A percentile compares a stretch with the other conserved stretches of the same genome.
Evolutionary conservation across 2,113 vertebrate species (phyloP).

Genomic region (Cervus canadensis): DNA sequence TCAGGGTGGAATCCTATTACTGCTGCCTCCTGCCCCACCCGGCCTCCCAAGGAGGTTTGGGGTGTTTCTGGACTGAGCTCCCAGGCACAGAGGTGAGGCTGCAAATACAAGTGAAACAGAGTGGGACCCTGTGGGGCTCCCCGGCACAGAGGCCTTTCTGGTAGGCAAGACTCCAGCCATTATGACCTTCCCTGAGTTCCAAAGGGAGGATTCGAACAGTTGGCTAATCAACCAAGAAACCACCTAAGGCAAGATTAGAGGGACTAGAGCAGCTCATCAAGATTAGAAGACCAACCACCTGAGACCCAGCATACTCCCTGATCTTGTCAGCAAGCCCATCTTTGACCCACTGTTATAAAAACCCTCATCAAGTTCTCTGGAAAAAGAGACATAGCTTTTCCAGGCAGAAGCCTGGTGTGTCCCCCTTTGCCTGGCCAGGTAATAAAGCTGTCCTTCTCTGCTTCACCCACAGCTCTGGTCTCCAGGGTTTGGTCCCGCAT

Average conservation of each 20-base stretch:
- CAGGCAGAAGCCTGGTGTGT: not conserved
- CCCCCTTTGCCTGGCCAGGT: not conserved
- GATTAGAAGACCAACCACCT: not conserved
- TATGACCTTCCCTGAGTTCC: not conserved
- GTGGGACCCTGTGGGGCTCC: not conserved
- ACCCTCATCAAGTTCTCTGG: not conserved
- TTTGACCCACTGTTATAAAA: not conserved
- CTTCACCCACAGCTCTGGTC: not conserved
- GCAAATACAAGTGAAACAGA: not conserved
- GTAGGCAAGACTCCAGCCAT: not conserved
- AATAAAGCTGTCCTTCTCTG: not conserved
- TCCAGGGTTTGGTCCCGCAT: not conserved
- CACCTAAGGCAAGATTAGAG: not conserved
- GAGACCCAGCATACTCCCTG: not conserved
- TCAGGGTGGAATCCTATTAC: not conserved
- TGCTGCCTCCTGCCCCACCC: no score
- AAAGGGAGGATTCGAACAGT: not conserved
- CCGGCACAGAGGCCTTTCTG: not conserved
- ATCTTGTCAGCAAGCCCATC: not conserved
- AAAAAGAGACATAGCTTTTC: not conserved
- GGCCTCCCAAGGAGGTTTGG: not conserved
- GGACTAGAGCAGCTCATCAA: not conserved
- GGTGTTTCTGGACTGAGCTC: not conserved
- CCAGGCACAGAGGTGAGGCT: not conserved
- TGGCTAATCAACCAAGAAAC: not conserved